Evolutionary conservation across 2,888 invertebrate genomes (phyloP), one percentile per base, ranked within the genome.

Genomic region (Biston stratarius): DNA sequence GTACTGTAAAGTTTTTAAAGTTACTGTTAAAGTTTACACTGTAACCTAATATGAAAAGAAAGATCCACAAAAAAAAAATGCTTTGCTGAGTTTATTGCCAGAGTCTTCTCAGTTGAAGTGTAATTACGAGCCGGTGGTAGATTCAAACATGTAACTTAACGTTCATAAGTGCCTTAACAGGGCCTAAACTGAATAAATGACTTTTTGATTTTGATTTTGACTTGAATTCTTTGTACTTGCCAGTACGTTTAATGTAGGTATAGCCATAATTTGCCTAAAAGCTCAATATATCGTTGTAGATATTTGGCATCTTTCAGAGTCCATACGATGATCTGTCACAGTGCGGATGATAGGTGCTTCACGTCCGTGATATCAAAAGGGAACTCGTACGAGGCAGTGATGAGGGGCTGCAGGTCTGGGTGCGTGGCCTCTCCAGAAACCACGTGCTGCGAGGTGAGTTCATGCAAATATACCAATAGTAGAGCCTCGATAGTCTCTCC

Each of bases 241-340:
- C 24, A 24, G 24, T 24, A 24, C 24, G 24, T 24, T 24, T 24
- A 24, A 24, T 24, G 1, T 2, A 24, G 3, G 6, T 8, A 42
- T 42, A 10, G 11, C 0, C 9, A n/a, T n/a, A 6, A n/a, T 7
- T 47, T 14, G 2, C 5, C 5, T 47, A 15, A 47, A 47, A 47
- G 2, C 5, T 48, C 11, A 24, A 24, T 24, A 15, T 48, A 48
- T 33, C 33, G 33, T 48, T 51, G n/a, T 51, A 34, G 34, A 47
- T 53, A 36, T 55, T 61, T 40, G 36, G 10, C 9, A 15, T 58
- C 48, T 71, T 73, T 9, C 82, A 92, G 93, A 81, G 92, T 92
- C 5, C 90, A 90, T 74, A 89, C 91, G 55, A 87, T 89, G 73
- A 89, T 89, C 6, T 94, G 93, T 69, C 90, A 89, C 69, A 91